These are phyloP conservation scores for Coluber constrictor DNA, from an alignment of 2,797 vertebrate species.

Conservation along the genomic window DNA sequence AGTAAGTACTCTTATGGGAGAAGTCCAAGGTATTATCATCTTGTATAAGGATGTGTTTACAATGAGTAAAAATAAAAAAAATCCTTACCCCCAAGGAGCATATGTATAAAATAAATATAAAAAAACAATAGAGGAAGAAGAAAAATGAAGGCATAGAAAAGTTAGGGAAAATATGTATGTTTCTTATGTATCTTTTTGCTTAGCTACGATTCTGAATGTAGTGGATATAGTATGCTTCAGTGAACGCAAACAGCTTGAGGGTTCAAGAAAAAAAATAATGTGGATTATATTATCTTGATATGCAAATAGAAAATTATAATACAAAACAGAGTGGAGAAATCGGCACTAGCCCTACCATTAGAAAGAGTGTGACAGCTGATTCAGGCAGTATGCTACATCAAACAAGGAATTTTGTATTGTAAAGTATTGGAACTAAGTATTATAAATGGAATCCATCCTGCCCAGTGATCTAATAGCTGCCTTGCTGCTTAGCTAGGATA, in stretches of 20 bases:
- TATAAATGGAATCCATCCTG: not conserved
- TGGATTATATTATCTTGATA: not conserved
- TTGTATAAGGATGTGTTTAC: not conserved
- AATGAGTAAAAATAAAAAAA: not conserved
- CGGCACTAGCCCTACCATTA: not conserved
- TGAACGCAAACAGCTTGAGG: not conserved
- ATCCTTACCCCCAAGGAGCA: not conserved
- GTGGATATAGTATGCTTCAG: not conserved
- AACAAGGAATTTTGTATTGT: not conserved
- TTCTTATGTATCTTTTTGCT: too few species aligned
- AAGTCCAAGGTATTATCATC: not conserved
- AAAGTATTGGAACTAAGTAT: not conserved
- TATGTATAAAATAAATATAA: not conserved
- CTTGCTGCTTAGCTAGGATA: not conserved
- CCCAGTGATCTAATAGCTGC: not conserved
- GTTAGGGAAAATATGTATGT: not conserved
- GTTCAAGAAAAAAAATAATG: not conserved
- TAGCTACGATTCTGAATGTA: too few species aligned
- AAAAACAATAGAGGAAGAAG: not conserved
- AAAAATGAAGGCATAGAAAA: not conserved
- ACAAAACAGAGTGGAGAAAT: not conserved
- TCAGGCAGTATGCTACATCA: not conserved
- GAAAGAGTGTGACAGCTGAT: not conserved
- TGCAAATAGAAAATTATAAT: not conserved
- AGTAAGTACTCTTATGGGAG: slow-evolving; percentile 77